These are phyloP conservation scores for Cynodonichthys magdalenae DNA, from an alignment of 2,797 vertebrate genomes.

Conservation along the genomic window DNA sequence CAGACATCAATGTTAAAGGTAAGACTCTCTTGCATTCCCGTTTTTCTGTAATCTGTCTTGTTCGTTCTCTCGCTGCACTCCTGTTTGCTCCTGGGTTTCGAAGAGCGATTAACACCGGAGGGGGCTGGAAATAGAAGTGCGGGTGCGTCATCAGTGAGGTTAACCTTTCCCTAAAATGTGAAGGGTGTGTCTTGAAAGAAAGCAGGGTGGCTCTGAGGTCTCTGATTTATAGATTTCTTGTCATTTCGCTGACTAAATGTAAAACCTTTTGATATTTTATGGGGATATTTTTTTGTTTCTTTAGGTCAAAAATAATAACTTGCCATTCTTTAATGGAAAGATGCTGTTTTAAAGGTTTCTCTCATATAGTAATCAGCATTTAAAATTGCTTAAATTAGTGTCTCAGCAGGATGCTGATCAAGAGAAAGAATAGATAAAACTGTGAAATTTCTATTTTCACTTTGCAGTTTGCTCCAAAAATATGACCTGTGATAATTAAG, in stretches of 20 bases:
- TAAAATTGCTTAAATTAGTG: constrained; percentile 41
- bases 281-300: constrained; percentile 45
- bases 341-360: constrained; percentile 55
- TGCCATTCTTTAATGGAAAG: constrained; percentile 54
- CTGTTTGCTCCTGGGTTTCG: constrained; percentile 47
- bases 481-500: constrained; percentile 27
- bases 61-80: constrained; percentile 43
- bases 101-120: constrained; percentile 50
- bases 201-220: constrained; percentile 42
- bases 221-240: constrained; percentile 53
- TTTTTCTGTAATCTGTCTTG: constrained; percentile 34
- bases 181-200: constrained; percentile 75
- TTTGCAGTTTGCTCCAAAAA: constrained; percentile 27
- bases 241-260: constrained; percentile 47
- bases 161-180: constrained; percentile 78
- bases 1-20: constrained; percentile 94
- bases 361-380: constrained; percentile 40
- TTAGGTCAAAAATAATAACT: constrained; percentile 67
- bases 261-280: constrained; percentile 61
- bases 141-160: constrained; percentile 66
- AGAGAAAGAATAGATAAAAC: constrained; percentile 23
- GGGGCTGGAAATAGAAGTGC: constrained; percentile 42
- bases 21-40: constrained; percentile 68
- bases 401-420: constrained; percentile 19
- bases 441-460: constrained; percentile 14